Percentiles rank a stretch among this genome's conserved stretches.
These are phyloP conservation scores for Heliconius himera DNA, from an alignment of 1,140 invertebrate genomes.

Conservation along the genomic window DNA sequence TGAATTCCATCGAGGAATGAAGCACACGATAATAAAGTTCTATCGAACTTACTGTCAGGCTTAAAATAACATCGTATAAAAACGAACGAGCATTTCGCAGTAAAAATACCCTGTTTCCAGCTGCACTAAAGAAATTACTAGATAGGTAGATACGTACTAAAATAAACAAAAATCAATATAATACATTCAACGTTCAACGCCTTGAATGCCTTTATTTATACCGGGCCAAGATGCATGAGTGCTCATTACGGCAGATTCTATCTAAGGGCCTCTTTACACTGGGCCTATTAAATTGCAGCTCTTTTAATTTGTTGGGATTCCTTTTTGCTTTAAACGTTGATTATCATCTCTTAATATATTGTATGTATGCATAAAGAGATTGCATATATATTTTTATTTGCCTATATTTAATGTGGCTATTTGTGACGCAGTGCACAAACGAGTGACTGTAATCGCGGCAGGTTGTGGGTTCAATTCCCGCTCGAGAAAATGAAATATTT, in stretches of 20 bases:
- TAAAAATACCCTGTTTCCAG: conserved; percentile 32
- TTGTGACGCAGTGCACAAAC: no score
- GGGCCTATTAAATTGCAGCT: not conserved
- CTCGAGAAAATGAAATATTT: no score
- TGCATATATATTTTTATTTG: not conserved
- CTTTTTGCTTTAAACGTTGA: not conserved
- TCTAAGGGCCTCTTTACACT: conserved; percentile 12
- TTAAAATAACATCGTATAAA: conserved; percentile 34
- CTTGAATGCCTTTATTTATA: conserved; percentile 33
- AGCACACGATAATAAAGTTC: conserved; percentile 25
- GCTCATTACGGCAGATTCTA: conserved; percentile 24
- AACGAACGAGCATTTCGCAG: conserved; percentile 17
- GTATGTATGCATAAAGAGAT: not conserved
- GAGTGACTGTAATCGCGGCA: no score
- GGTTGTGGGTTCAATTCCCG: no score
- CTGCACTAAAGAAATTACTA: conserved; percentile 26
- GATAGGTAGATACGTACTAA: conserved; percentile 19
- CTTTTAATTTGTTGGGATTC: not conserved
- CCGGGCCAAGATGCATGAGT: conserved; percentile 28
- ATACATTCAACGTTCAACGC: conserved; percentile 32
- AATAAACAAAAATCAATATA: conserved; percentile 39
- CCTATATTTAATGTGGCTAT: no score
- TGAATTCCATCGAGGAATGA: conserved; percentile 14
- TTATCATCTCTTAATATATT: not conserved
- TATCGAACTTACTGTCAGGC: conserved; percentile 23